A percentile compares a stretch with the other conserved stretches of the same genome.
Evolutionary conservation across 2,888 invertebrate species (phyloP).

Genomic region (Tortrix viridana): DNA sequence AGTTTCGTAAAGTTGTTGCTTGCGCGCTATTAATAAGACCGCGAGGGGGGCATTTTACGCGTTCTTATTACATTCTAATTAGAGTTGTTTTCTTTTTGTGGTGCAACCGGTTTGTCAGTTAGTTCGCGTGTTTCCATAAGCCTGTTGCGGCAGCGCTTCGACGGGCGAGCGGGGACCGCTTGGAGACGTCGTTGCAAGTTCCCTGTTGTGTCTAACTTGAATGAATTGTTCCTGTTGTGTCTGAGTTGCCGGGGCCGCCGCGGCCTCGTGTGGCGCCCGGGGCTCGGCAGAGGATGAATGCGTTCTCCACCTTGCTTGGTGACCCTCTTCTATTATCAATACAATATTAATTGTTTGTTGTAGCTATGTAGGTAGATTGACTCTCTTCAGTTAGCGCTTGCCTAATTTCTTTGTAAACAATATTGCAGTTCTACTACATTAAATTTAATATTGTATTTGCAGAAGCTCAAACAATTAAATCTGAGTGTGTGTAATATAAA

Average conservation of each 20-base stretch:
- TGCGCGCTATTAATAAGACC: conserved; percentile 2
- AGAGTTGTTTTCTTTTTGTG: conserved; percentile 4
- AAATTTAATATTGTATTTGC: no score
- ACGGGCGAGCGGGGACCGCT: no score
- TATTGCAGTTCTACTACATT: no score
- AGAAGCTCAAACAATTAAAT: no score
- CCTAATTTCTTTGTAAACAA: no score
- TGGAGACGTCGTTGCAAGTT: no score
- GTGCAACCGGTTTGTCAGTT: conserved; percentile 6
- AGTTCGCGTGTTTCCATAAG: neutral
- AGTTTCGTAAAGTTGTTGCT: neutral
- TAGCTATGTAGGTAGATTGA: no score
- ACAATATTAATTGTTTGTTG: neutral
- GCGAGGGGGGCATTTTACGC: neutral
- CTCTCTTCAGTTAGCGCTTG: no score
- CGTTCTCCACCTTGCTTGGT: neutral
- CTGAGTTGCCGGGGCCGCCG: neutral
- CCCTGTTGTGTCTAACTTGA: no score
- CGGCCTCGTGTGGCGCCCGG: neutral
- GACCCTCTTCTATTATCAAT: neutral
- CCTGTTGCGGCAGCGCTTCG: neutral
- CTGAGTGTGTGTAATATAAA: no score
- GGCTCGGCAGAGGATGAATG: neutral
- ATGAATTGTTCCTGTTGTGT: no score
- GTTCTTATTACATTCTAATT: conserved; percentile 9